Base-by-base conservation (phyloP, 2,888 invertebrate genomes). In the Blastobasis lacticolella region DNA sequence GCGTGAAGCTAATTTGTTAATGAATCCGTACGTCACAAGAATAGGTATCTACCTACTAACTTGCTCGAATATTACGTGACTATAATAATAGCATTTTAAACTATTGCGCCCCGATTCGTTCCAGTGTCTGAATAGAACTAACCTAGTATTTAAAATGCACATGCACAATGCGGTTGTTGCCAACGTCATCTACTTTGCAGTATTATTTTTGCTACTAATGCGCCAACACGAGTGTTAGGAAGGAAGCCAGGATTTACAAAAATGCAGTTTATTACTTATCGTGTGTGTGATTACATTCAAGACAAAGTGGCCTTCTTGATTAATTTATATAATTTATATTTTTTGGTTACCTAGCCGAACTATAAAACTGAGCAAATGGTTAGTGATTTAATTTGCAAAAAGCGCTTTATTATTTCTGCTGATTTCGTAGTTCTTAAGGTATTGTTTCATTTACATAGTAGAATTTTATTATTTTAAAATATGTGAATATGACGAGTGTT, bases 111-210 rank as follows among this genome's bases (percentile, higher is more conserved):
- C 73, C 79, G 75, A 81, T 78, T 81, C 77, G 76, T 75, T 78
- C 73, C 70, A 76, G 72, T 67, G 71, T 75, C 73, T 37, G 37
- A 49, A 48, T 48, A 69, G 70, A 70, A 77, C 73, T 77, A 79
- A 77, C 78, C 79, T 71, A 78, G 81, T 83, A 82, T 84, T 85
- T 83, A 80, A 78, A 84, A 82, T 80, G 77, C 77, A 83, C 78
- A 79, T 81, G 79, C 74, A 85, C 82, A 82, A 83, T 88, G 87
- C 87, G 75, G 87, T 72, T 67, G 77, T 84, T 78, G 79, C 67
- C 82, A 79, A 87, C 87, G 87, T 87, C 87, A 86, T 81, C 69
- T 81, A 77, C 68, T 83, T 87, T 88, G 87, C 87, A 88, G 87
- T 87, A 76, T 79, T 81, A 85, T 79, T 86, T 86, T 81, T 71